Percentiles rank a stretch among this genome's conserved stretches.
Evolutionary conservation across 1,140 invertebrate species (phyloP).

Genomic region (Branchinecta lynchi): DNA sequence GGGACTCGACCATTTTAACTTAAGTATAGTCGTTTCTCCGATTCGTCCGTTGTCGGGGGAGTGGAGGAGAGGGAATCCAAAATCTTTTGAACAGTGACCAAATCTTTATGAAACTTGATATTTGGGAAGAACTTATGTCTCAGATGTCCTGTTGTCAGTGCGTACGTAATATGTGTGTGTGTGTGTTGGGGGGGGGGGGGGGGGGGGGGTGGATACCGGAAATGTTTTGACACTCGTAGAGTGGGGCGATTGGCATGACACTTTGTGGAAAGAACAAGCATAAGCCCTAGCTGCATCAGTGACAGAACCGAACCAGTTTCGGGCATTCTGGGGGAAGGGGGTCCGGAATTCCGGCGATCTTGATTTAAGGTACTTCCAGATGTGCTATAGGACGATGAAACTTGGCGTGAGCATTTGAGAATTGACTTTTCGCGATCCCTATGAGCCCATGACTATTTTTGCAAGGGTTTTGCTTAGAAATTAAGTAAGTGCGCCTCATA

Average conservation of each 20-base stretch:
- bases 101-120: constrained; percentile 7
- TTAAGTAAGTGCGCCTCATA: too few species aligned
- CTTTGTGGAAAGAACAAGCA: not conserved
- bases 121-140: not conserved
- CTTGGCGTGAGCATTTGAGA: too few species aligned
- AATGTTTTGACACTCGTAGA: not conserved
- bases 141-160: not conserved
- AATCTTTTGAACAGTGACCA: not conserved
- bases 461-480: too few species aligned
- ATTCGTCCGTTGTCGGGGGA: not conserved
- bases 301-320: not conserved
- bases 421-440: too few species aligned
- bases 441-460: too few species aligned
- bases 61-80: not conserved
- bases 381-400: too few species aligned
- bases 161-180: too few species aligned
- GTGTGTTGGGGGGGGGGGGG: too few species aligned
- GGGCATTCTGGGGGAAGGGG: not conserved
- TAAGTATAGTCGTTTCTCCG: not conserved
- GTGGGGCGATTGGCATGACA: not conserved
- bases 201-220: not conserved
- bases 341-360: not conserved
- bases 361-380: too few species aligned
- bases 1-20: not conserved
- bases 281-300: not conserved